These are phyloP conservation scores for Trachops cirrhosus DNA, from an alignment of 2,797 vertebrate genomes.

Conservation along the genomic window DNA sequence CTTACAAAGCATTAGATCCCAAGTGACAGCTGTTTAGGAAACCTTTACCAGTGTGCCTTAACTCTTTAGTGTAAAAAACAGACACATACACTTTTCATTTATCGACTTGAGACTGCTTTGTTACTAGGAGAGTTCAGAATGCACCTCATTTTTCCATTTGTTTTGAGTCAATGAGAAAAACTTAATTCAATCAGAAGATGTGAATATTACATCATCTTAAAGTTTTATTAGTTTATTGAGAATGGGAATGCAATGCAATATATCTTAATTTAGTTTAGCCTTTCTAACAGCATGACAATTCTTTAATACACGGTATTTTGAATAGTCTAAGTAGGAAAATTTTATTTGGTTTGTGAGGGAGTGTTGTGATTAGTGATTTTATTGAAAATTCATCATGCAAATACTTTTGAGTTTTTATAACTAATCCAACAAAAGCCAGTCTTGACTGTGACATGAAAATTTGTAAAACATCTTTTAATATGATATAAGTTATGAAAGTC, in stretches of 20 bases:
- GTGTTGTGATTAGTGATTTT: neutral
- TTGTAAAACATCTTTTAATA: neutral
- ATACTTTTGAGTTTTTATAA: neutral
- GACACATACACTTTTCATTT: neutral
- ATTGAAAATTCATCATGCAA: neutral
- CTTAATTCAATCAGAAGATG: neutral
- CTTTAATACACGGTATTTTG: conserved; percentile 1
- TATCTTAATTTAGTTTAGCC: neutral
- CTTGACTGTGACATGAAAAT: neutral
- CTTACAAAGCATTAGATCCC: neutral
- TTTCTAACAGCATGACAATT: neutral
- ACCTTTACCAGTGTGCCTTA: conserved; percentile 6
- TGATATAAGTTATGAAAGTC: neutral
- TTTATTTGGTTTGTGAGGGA: neutral
- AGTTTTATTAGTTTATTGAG: neutral
- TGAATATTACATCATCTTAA: neutral
- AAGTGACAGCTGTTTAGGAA: neutral
- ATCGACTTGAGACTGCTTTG: neutral
- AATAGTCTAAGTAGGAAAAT: neutral
- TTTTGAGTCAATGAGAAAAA: conserved; percentile 36
- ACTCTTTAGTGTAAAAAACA: neutral
- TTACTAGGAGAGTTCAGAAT: neutral
- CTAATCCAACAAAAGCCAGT: neutral
- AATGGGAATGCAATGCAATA: neutral
- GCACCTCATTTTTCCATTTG: neutral